Evolutionary conservation across 1,140 invertebrate species (phyloP).

Genomic region (Andricus grossulariae): DNA sequence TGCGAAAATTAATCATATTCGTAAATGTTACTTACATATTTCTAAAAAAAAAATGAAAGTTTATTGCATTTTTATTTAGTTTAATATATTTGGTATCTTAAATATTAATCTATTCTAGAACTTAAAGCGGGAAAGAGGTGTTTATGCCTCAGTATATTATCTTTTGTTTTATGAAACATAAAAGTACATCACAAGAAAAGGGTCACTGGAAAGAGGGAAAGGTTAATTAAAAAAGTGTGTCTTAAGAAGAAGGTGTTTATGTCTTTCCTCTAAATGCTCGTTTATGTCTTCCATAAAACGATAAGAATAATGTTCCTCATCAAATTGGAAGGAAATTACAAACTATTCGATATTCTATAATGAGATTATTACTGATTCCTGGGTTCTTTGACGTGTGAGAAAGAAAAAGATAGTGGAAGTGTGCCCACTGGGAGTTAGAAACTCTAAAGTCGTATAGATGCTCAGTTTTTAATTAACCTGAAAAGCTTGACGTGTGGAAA

Average conservation of each 20-base stretch:
- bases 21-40: too few relatives aligned
- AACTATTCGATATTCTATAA: neutral
- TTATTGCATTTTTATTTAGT: too few relatives aligned
- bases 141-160: neutral
- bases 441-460: too few relatives aligned
- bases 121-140: too few relatives aligned
- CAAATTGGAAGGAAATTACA: neutral
- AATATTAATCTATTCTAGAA: too few relatives aligned
- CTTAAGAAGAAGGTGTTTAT: neutral
- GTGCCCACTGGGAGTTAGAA: too few relatives aligned
- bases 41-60: too few relatives aligned
- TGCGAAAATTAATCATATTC: neutral
- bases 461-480: too few relatives aligned
- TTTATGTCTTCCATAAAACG: slow-evolving; percentile 5
- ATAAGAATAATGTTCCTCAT: neutral
- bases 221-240: slow-evolving; percentile 13
- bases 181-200: slow-evolving; percentile 14
- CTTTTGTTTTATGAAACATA: slow-evolving; percentile 28
- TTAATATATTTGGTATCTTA: too few relatives aligned
- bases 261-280: neutral
- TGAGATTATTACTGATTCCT: neutral
- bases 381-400: too few relatives aligned
- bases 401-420: too few relatives aligned
- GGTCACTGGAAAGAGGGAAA: neutral
- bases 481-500: too few relatives aligned